phyloP scores from a whole-genome alignment of 2,888 invertebrate genomes.

The Epinotia nisella region DNA sequence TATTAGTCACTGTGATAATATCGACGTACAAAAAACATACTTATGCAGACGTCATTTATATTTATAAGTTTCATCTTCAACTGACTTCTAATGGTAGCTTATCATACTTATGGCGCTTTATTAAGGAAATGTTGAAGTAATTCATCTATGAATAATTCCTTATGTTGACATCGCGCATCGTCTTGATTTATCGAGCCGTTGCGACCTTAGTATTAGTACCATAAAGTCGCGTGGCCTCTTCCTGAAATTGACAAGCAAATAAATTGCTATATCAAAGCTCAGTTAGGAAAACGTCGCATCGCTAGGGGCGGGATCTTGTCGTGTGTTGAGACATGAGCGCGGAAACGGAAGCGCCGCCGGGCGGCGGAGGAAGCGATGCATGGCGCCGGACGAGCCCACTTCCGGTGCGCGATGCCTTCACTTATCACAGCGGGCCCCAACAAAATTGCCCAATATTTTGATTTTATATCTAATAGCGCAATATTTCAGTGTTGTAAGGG shows the following conservation, averaged over 20 bases:
- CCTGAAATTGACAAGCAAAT: conserved; percentile 82
- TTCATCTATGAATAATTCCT: conserved; percentile 46
- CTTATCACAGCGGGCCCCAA: conserved; percentile 78
- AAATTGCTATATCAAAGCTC: conserved; percentile 79
- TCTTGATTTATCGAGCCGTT: conserved; percentile 62
- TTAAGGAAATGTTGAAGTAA: conserved; percentile 41
- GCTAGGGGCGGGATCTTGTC: conserved; percentile 65
- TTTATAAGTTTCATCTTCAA: conserved; percentile 5
- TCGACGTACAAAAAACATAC: background rate
- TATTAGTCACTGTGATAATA: too few relatives aligned
- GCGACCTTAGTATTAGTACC: conserved; percentile 53
- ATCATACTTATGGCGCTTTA: conserved; percentile 36
- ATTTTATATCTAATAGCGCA: conserved; percentile 26
- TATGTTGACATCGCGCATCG: conserved; percentile 51
- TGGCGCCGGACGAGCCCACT: conserved; percentile 77
- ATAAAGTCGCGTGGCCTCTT: conserved; percentile 76
- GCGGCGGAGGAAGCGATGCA: conserved; percentile 75
- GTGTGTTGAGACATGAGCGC: conserved; percentile 68
- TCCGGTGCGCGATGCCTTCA: conserved; percentile 77
- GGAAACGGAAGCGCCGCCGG: conserved; percentile 80
- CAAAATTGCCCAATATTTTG: conserved; percentile 58
- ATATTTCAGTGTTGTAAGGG: background rate
- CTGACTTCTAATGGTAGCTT: conserved; percentile 16
- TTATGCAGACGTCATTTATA: background rate
- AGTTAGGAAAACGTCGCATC: conserved; percentile 70